Percentiles rank a stretch among this genome's conserved stretches.
Conservation (phyloP, 2,888 invertebrate genomes). For the Stenoptilia bipunctidactyla region DNA sequence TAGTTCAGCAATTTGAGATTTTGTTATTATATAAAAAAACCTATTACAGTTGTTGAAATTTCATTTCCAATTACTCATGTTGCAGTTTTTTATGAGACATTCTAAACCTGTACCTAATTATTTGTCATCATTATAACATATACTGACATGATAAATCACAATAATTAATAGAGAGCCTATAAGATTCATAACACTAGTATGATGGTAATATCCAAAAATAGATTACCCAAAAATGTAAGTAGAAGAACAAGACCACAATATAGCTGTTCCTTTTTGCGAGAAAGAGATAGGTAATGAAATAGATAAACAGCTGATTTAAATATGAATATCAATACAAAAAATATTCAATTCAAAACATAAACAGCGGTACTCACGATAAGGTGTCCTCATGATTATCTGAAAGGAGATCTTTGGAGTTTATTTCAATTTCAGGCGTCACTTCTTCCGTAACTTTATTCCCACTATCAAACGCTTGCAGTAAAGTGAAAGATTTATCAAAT, state of each 20-base stretch:
- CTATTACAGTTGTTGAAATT: no score
- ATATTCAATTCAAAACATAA: background rate
- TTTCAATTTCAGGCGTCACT: background rate
- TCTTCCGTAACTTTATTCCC: background rate
- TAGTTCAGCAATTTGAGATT: no score
- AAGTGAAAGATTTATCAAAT: conserved; percentile 18
- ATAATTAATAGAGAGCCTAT: no score
- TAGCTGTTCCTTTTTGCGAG: conserved; percentile 26
- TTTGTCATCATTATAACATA: no score
- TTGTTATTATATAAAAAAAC: no score
- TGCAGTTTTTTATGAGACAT: no score
- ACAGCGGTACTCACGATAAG: no score
- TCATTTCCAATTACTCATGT: no score
- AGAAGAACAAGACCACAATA: conserved; percentile 44
- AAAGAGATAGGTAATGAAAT: conserved; percentile 42
- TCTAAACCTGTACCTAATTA: no score
- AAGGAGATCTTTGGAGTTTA: background rate
- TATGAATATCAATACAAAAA: conserved; percentile 12
- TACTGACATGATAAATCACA: no score
- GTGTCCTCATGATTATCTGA: no score
- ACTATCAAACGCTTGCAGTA: conserved; percentile 11
- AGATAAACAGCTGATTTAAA: conserved; percentile 64
- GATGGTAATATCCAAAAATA: conserved; percentile 70
- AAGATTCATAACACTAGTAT: conserved; percentile 25
- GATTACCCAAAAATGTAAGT: conserved; percentile 65